These are phyloP conservation scores for Radopholus similis DNA, from an alignment of 1,140 invertebrate species.

Conservation along the genomic window DNA sequence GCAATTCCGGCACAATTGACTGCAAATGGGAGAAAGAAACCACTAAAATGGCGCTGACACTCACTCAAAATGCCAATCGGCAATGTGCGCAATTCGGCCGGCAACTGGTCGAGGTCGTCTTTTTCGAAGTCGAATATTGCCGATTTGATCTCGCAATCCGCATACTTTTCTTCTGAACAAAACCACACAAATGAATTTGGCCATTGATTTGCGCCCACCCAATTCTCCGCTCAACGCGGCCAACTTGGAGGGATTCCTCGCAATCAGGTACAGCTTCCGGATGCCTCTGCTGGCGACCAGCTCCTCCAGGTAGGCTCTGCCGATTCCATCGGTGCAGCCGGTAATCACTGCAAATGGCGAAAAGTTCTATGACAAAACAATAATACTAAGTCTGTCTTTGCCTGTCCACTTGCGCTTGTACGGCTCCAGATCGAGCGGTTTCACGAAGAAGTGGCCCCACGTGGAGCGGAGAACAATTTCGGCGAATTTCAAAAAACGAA, in stretches of 20 bases:
- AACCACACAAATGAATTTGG: slow-evolving; percentile 1
- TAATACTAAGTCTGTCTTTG: slow-evolving; percentile 6
- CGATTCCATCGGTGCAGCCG: slow-evolving; percentile 84
- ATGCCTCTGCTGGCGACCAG: slow-evolving; percentile 62
- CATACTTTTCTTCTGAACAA: slow-evolving; percentile 49
- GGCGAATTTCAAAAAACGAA: slow-evolving; percentile 17
- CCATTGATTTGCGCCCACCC: slow-evolving; percentile 63
- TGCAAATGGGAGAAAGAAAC: slow-evolving; percentile 28
- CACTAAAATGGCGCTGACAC: neutral
- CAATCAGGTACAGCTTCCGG: slow-evolving; percentile 69
- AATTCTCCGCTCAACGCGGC: slow-evolving; percentile 76
- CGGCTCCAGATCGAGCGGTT: slow-evolving; percentile 33
- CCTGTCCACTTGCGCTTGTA: slow-evolving; percentile 47
- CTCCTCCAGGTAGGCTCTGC: slow-evolving; percentile 79
- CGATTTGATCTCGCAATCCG: slow-evolving; percentile 36
- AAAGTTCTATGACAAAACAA: neutral
- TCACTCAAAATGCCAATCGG: slow-evolving; percentile 78
- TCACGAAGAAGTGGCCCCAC: slow-evolving; percentile 41
- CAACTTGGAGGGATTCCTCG: slow-evolving; percentile 77
- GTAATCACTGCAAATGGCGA: slow-evolving; percentile 72
- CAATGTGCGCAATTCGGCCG: slow-evolving; percentile 71
- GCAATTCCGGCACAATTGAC: slow-evolving; percentile 93
- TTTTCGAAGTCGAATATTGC: slow-evolving; percentile 58
- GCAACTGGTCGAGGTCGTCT: slow-evolving; percentile 40
- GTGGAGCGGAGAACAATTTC: slow-evolving; percentile 1